phyloP scores from a whole-genome alignment of 2,888 invertebrate species.

The Chrysomela aeneicollis region DNA sequence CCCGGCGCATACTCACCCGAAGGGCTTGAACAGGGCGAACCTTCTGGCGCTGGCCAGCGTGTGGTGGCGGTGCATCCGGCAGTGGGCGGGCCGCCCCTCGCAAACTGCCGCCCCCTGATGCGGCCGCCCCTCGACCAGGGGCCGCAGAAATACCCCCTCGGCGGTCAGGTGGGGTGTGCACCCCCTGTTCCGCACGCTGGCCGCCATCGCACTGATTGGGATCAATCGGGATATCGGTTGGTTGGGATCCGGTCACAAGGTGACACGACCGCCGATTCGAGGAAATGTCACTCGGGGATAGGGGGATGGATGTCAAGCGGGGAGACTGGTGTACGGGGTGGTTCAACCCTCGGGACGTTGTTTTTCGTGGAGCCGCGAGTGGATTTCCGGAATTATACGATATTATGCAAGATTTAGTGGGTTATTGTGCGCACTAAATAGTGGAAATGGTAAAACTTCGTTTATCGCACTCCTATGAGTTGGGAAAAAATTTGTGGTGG shows the following conservation, averaged over 20 bases:
- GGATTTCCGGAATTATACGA: too few relatives aligned
- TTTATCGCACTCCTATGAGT: too few relatives aligned
- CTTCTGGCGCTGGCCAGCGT: slow-evolving; percentile 65
- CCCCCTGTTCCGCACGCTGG: slow-evolving; percentile 52
- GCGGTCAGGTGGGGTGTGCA: slow-evolving; percentile 60
- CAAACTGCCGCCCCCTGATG: slow-evolving; percentile 49
- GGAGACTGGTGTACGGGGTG: too few relatives aligned
- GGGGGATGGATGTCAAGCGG: too few relatives aligned
- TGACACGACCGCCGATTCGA: too few relatives aligned
- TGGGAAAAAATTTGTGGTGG: too few relatives aligned
- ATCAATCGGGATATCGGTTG: neutral
- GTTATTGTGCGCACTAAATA: too few relatives aligned
- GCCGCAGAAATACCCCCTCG: slow-evolving; percentile 62
- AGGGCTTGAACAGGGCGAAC: slow-evolving; percentile 60
- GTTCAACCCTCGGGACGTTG: too few relatives aligned
- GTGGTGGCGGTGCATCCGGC: slow-evolving; percentile 64
- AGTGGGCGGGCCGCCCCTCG: slow-evolving; percentile 56
- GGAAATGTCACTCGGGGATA: neutral
- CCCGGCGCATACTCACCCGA: slow-evolving; percentile 45
- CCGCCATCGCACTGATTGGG: slow-evolving; percentile 29
- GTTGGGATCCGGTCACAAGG: too few relatives aligned
- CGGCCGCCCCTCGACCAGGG: slow-evolving; percentile 52
- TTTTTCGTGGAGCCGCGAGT: too few relatives aligned
- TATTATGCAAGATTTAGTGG: too few relatives aligned
- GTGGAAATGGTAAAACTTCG: too few relatives aligned